Conservation (phyloP, 2,113 vertebrate species). For the Sus scrofa region DNA sequence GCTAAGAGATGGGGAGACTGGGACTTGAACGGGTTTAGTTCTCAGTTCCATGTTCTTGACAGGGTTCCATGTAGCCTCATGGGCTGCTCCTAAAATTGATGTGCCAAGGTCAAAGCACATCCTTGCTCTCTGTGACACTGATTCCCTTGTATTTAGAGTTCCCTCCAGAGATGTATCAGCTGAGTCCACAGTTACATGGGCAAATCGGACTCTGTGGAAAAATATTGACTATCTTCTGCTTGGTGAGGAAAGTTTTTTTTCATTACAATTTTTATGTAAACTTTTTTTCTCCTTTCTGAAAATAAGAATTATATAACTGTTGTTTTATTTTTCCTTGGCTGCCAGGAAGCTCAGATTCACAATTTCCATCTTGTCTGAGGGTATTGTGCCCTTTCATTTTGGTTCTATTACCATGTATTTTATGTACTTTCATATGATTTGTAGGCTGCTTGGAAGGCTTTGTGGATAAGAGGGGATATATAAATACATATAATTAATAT, state of each 20-base stretch:
- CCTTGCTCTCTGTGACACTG: not conserved
- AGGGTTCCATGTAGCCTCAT: not conserved
- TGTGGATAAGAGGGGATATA: not conserved
- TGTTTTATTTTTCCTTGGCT: not conserved
- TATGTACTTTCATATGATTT: not conserved
- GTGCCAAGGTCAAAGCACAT: not conserved
- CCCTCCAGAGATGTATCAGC: not conserved
- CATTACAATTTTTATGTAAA: slow-evolving; percentile 8
- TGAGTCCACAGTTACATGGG: not conserved
- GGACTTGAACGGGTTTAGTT: not conserved
- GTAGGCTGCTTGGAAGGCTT: not conserved
- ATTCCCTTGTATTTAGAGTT: not conserved
- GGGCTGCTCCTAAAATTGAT: not conserved
- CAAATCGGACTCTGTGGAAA: not conserved
- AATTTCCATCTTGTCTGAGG: slow-evolving; percentile 44
- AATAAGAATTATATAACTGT: not conserved
- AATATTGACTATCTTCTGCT: not conserved
- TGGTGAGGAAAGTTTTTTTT: not conserved
- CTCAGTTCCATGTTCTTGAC: not conserved
- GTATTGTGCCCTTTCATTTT: not conserved
- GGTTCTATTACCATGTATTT: slow-evolving; percentile 19
- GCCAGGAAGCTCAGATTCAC: slow-evolving; percentile 14
- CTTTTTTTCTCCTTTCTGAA: slow-evolving; percentile 46
- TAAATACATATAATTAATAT: not conserved
- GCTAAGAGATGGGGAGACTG: not conserved